Conservation (phyloP, 2,888 invertebrate species). For the Drosophila fulvimacula region DNA sequence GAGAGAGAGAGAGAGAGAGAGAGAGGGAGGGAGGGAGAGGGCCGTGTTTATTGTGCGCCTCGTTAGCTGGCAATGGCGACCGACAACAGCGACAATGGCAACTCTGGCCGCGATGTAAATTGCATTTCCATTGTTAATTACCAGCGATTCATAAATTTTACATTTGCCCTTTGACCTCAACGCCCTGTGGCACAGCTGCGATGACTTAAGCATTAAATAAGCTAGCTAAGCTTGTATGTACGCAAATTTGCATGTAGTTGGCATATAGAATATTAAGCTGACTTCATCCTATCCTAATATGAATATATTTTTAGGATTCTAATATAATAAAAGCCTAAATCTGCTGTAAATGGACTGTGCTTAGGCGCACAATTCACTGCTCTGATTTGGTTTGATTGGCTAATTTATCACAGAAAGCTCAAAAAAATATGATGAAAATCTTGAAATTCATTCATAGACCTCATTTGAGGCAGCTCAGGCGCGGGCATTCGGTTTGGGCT, state of each 20-base stretch:
- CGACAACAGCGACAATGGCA: constrained; percentile 51
- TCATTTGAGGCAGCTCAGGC: constrained; percentile 16
- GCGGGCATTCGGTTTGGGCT: constrained; percentile 8
- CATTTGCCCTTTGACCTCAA: constrained; percentile 55
- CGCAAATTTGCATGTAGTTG: background rate
- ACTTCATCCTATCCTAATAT: background rate
- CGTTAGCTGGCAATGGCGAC: constrained; percentile 54
- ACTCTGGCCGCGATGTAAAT: constrained; percentile 66
- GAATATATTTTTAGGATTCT: background rate
- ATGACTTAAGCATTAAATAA: background rate
- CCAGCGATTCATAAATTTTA: constrained; percentile 72
- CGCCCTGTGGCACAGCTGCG: background rate
- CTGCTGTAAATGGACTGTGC: background rate
- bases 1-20: background rate
- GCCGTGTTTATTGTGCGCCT: constrained; percentile 64
- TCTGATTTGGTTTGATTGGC: background rate
- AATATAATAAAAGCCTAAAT: background rate
- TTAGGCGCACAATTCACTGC: background rate
- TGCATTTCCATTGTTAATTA: constrained; percentile 82
- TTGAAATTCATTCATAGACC: constrained; percentile 17
- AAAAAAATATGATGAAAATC: constrained; percentile 23
- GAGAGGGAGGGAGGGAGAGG: background rate
- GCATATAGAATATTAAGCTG: background rate
- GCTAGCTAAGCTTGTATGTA: background rate
- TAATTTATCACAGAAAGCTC: background rate